Percentiles rank a stretch among this genome's conserved stretches.
phyloP scores from a whole-genome alignment of 2,797 vertebrate genomes.

The Typhlichthys eigenmanni region DNA sequence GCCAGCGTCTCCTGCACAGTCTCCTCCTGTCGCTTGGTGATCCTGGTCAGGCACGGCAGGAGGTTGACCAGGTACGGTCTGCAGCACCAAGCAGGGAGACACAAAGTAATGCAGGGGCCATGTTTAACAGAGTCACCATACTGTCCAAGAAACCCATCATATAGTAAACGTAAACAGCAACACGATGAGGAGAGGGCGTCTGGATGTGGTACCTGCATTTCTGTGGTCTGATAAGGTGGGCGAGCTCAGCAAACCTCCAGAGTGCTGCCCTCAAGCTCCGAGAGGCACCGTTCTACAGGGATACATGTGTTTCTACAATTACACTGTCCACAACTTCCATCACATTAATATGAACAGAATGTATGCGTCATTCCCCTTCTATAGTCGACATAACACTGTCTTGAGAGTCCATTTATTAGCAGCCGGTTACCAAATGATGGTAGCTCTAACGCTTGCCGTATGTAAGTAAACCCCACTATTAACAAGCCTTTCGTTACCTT shows the following conservation, averaged over 20 bases:
- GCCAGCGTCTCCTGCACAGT: conserved; percentile 93
- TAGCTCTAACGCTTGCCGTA: not conserved
- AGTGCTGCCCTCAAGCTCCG: conserved; percentile 94
- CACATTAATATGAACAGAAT: not conserved
- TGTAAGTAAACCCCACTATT: not conserved
- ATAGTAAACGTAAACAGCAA: not conserved
- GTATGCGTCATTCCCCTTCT: not conserved
- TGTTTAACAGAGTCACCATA: not conserved
- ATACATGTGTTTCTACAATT: not conserved
- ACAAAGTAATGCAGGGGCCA: not conserved
- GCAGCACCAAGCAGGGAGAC: not conserved
- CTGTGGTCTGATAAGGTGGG: conserved; percentile 95
- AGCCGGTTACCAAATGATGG: not conserved
- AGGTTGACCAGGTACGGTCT: conserved; percentile 97
- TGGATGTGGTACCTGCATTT: conserved; percentile 89
- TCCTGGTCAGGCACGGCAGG: conserved; percentile 90
- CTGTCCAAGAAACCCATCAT: not conserved
- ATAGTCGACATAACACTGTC: not conserved
- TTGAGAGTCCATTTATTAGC: not conserved
- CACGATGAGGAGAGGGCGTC: not conserved
- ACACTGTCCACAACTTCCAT: not conserved
- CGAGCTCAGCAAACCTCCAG: conserved; percentile 97
- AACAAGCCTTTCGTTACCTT: conserved; percentile 77
- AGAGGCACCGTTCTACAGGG: conserved; percentile 89
- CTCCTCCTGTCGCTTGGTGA: conserved; percentile 92